Base-by-base conservation (phyloP, 2,113 vertebrate genomes). In the Vulpes ferrilata region DNA sequence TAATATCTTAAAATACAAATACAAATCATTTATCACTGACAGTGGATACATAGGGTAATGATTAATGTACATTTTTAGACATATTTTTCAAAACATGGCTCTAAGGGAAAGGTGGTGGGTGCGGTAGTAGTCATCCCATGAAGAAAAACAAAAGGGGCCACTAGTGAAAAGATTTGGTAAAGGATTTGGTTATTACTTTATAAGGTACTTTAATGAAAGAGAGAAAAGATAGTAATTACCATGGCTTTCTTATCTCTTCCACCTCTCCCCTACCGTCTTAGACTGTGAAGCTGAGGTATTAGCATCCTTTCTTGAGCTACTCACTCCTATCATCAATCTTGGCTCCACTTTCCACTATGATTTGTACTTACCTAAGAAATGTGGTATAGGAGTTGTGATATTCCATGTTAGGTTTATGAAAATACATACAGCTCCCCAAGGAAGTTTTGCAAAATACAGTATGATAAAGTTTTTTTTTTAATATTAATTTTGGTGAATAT, bases 401-500 rank as follows among this genome's bases (percentile, higher is more conserved):
- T 9, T 81, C 20, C 32, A 16, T 74, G 13, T 80, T 89, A 84
- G n/a, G 13, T 81, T 92, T 83, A 59, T 85, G 83, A 60, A 65
- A 86, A 67, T 59, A 32, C 8, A 48, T 27, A 10, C 5, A 17
- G 35, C 55, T 95, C 20, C 59, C 81, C 17, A 62, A 51, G 93
- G n/a, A 69, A 27, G 19, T 80, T 71, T 73, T 17, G 35, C 64
- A 60, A 51, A 80, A 71, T 51, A 27, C 3, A 48, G 9, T 79
- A 25, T 90, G 82, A 25, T 83, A 55, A 90, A 67, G 16, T 13
- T 76, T 16, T 57, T 59, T 67, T 87, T 59, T 79, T 76, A 84
- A 94, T 76, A 65, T 27, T 94, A 85, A 48, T 76, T 93, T 71
- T 92, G 93, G 55, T 95, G 62, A 90, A 12, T 93, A 15, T 98